Evolutionary conservation across 1,140 invertebrate genomes (phyloP).

Genomic region (Lanistes nyassanus): DNA sequence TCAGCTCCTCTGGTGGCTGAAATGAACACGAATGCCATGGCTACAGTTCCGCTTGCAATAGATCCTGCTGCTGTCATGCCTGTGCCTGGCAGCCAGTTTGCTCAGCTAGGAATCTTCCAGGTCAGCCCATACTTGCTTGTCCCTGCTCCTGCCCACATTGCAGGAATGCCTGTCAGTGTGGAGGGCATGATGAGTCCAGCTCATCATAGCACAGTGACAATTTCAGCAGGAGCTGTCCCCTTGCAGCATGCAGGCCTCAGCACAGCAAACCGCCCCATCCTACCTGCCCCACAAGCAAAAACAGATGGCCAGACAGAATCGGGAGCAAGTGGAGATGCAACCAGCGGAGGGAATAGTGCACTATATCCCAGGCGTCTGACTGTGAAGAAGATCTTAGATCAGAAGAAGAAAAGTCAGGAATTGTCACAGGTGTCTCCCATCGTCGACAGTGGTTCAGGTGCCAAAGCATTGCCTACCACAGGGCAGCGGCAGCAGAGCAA

Average conservation of each 20-base stretch:
- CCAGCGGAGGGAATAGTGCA: background rate
- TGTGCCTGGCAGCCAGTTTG: background rate
- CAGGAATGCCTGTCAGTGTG: slow-evolving; percentile 1
- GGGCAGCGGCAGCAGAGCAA: no score
- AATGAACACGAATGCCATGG: background rate
- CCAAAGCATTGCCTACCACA: background rate
- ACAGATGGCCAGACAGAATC: background rate
- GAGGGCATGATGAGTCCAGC: background rate
- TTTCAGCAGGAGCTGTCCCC: background rate
- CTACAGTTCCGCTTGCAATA: background rate
- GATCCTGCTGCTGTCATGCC: background rate
- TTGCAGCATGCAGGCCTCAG: background rate
- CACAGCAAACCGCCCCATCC: background rate
- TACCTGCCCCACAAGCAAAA: background rate
- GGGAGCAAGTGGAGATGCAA: background rate
- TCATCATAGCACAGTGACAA: background rate
- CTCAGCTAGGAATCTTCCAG: background rate
- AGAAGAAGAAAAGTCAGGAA: slow-evolving; percentile 2
- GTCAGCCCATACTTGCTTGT: background rate
- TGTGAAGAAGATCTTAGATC: slow-evolving; percentile 16
- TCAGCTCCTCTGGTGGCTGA: no score
- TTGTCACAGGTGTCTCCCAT: background rate
- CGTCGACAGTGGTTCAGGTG: background rate
- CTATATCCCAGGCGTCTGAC: background rate
- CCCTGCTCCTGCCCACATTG: background rate